Evolutionary conservation across 1,140 invertebrate species (phyloP).

Genomic region (Pseudomyrmex gracilis): DNA sequence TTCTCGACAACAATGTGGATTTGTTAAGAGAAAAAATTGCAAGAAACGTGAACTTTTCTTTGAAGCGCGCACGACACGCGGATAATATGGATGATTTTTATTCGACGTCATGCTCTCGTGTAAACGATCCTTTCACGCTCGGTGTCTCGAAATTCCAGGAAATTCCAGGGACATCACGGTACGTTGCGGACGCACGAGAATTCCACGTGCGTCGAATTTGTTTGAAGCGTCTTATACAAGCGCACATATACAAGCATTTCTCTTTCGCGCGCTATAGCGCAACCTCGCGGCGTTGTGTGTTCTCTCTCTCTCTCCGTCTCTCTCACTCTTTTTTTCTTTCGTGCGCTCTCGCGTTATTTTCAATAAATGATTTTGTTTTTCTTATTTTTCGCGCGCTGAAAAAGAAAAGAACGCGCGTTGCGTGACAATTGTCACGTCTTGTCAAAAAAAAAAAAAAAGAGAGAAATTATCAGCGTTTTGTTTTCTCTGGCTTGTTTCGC

Average conservation of each 20-base stretch:
- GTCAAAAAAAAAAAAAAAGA: not conserved
- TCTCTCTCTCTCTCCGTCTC: too few relatives aligned
- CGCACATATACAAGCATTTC: conserved; percentile 1
- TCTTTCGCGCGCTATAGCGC: conserved; percentile 20
- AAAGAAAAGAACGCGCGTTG: too few relatives aligned
- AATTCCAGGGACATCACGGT: conserved; percentile 60
- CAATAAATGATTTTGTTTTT: conserved; percentile 3
- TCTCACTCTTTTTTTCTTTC: too few relatives aligned
- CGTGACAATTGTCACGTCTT: too few relatives aligned
- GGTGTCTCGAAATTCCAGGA: conserved; percentile 62
- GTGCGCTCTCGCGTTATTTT: not conserved
- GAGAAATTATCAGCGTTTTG: not conserved
- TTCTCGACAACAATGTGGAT: not conserved
- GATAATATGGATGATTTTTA: conserved; percentile 59
- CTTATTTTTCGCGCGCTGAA: not conserved
- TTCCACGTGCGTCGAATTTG: conserved; percentile 66
- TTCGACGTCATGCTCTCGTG: conserved; percentile 40
- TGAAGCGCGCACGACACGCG: not conserved
- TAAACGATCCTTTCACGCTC: conserved; percentile 34
- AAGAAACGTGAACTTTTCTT: not conserved
- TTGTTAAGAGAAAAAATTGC: not conserved
- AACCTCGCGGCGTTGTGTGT: conserved; percentile 18
- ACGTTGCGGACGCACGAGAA: conserved; percentile 58
- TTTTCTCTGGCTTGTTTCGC: conserved; percentile 73
- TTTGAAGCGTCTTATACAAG: conserved; percentile 35